These are phyloP conservation scores for Oxygymnocypris stewartii DNA, from an alignment of 2,113 vertebrate species.

Conservation along the genomic window DNA sequence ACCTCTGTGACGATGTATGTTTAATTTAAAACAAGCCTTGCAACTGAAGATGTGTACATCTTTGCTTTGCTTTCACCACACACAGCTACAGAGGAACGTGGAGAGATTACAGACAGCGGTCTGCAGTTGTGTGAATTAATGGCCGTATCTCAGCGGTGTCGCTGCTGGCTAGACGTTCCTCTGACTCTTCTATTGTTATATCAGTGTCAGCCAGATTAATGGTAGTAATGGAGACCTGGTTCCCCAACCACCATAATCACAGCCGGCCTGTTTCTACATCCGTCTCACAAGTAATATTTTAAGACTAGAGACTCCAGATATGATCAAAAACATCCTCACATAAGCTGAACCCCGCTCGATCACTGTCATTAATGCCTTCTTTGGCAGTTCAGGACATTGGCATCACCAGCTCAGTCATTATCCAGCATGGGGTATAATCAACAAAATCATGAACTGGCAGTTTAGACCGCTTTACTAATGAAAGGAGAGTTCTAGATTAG, in stretches of 20 bases:
- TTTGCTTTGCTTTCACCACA: slow-evolving; percentile 13
- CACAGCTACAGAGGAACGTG: not conserved
- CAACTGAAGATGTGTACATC: not conserved
- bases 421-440: not conserved
- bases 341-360: not conserved
- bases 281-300: not conserved
- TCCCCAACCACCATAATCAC: slow-evolving; percentile 52
- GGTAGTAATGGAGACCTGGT: slow-evolving; percentile 56
- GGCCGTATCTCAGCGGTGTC: slow-evolving; percentile 16
- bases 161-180: slow-evolving; percentile 37
- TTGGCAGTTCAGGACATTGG: not conserved
- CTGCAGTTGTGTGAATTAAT: slow-evolving; percentile 20
- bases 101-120: slow-evolving; percentile 27
- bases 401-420: not conserved
- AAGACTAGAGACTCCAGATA: not conserved
- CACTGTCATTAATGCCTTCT: not conserved
- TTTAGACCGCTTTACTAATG: not conserved
- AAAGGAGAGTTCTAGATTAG: not conserved
- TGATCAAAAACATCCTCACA: slow-evolving; percentile 15
- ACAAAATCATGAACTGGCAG: not conserved
- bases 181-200: slow-evolving; percentile 57
- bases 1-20: slow-evolving; percentile 5
- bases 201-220: slow-evolving; percentile 68
- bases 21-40: slow-evolving; percentile 15
- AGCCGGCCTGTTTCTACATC: slow-evolving; percentile 15